A percentile compares a stretch with the other conserved stretches of the same genome.
These are phyloP conservation scores for Numenius phaeopus DNA, from an alignment of 2,797 vertebrate species.

Conservation along the genomic window DNA sequence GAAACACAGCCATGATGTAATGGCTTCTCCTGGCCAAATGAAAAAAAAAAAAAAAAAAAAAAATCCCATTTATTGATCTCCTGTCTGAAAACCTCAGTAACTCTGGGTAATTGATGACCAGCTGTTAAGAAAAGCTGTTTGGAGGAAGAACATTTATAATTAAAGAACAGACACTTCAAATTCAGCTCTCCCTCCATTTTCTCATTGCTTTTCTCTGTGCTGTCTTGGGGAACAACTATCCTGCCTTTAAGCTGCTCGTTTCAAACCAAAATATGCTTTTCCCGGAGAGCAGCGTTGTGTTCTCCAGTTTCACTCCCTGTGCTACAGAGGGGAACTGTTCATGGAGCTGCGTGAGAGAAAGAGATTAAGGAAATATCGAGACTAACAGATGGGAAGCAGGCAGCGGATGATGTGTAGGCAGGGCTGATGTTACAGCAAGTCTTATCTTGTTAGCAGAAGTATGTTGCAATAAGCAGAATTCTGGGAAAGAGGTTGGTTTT, in stretches of 20 bases:
- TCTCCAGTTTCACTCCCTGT: slow-evolving; percentile 50
- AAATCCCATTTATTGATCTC: slow-evolving; percentile 66
- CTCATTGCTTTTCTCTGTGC: slow-evolving; percentile 1
- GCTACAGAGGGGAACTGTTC: slow-evolving; percentile 33
- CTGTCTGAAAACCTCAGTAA: slow-evolving; percentile 64
- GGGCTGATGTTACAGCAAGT: slow-evolving; percentile 65
- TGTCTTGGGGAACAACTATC: neutral
- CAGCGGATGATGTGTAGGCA: slow-evolving; percentile 60
- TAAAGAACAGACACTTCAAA: slow-evolving; percentile 64
- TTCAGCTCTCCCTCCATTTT: slow-evolving; percentile 45
- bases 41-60: slow-evolving; percentile 17
- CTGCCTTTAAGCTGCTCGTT: slow-evolving; percentile 15
- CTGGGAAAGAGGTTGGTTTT: neutral
- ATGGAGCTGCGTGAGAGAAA: slow-evolving; percentile 27
- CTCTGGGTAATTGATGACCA: slow-evolving; percentile 64
- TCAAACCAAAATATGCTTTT: slow-evolving; percentile 18
- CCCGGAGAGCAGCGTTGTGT: neutral
- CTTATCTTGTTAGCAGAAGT: slow-evolving; percentile 64
- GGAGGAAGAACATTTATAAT: slow-evolving; percentile 71
- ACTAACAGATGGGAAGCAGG: slow-evolving; percentile 67
- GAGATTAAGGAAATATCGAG: slow-evolving; percentile 64
- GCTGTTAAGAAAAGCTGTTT: slow-evolving; percentile 71
- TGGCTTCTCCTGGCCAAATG: slow-evolving; percentile 60
- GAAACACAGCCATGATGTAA: slow-evolving; percentile 64
- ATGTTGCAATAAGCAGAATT: slow-evolving; percentile 32